Percentiles rank a stretch among this genome's conserved stretches.
Conservation (phyloP, 2,888 invertebrate genomes). For the Cylloceria caligata region DNA sequence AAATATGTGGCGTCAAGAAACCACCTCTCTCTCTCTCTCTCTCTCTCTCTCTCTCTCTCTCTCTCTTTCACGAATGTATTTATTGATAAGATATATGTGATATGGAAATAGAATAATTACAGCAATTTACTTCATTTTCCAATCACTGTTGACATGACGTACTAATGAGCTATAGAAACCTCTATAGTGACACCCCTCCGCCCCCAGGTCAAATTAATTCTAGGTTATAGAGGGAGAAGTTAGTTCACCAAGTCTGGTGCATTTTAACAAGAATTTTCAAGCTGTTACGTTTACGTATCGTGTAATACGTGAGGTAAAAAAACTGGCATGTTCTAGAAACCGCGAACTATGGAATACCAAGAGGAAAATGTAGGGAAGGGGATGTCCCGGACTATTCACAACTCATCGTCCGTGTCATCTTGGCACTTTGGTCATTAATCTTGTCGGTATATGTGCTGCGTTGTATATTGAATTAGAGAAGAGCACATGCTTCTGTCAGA, state of each 20-base stretch:
- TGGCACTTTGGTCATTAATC: conserved; percentile 17
- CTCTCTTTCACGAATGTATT: background rate
- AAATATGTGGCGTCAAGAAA: background rate
- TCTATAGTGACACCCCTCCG: background rate
- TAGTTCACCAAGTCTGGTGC: background rate
- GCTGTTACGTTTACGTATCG: background rate
- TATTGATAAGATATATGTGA: background rate
- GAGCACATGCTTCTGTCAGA: background rate
- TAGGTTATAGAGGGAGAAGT: background rate
- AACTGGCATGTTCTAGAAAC: no score
- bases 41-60: no score
- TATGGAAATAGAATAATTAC: background rate
- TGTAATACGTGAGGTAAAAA: background rate
- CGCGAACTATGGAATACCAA: background rate
- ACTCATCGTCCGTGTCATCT: conserved; percentile 1
- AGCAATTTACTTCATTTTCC: background rate
- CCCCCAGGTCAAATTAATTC: background rate
- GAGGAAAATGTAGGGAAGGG: background rate
- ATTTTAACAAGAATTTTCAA: background rate
- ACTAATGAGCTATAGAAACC: background rate
- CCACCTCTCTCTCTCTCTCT: no score
- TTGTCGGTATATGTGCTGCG: background rate
- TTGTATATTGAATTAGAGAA: background rate
- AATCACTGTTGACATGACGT: conserved; percentile 3
- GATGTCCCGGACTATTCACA: conserved; percentile 1